These are phyloP conservation scores for Ophonus ardosiacus DNA, from an alignment of 2,888 invertebrate species.

Conservation along the genomic window DNA sequence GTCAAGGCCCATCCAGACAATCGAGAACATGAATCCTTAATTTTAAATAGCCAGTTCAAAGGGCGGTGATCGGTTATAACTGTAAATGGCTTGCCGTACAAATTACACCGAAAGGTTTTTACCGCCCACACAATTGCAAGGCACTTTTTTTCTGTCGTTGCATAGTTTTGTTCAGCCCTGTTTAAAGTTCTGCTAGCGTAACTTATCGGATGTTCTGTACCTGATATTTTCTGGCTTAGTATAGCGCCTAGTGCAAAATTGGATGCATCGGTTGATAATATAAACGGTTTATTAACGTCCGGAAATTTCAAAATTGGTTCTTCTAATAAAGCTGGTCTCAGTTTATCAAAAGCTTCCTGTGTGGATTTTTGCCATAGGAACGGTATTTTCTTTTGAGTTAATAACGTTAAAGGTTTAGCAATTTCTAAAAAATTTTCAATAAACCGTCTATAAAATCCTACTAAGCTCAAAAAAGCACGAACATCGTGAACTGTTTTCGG, in stretches of 20 bases:
- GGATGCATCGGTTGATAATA: neutral
- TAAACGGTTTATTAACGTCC: neutral
- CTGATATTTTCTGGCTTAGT: neutral
- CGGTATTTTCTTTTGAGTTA: neutral
- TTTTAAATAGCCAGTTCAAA: too few species aligned
- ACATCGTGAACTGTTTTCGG: neutral
- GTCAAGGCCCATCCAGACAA: too few species aligned
- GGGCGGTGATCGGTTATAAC: neutral
- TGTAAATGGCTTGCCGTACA: neutral
- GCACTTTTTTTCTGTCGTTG: too few species aligned
- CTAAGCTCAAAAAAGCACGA: neutral
- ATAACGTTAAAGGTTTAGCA: neutral
- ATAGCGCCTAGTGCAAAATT: neutral
- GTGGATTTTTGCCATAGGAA: neutral
- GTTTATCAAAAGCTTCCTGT: neutral
- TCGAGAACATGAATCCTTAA: too few species aligned
- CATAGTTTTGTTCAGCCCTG: too few species aligned
- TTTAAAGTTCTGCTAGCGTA: neutral
- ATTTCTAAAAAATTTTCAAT: neutral
- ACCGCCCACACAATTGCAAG: neutral
- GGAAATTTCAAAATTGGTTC: neutral
- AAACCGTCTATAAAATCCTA: too few species aligned
- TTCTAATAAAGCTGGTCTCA: neutral
- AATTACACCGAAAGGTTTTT: neutral
- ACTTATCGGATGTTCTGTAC: neutral